Conservation (phyloP, 2,113 vertebrate genomes). For the Oreocharis arfaki region DNA sequence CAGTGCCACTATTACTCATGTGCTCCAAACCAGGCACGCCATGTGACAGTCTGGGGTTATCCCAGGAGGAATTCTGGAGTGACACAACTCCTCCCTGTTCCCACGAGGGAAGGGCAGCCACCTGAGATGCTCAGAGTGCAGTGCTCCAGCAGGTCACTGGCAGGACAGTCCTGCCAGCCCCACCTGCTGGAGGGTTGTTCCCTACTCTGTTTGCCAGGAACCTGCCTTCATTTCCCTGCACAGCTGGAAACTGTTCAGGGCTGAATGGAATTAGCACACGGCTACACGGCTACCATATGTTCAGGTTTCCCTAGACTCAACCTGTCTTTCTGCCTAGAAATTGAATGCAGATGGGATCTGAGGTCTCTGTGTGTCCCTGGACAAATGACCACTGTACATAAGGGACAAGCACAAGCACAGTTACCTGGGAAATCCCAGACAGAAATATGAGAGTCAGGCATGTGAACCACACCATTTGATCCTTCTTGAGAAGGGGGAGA, state of each 20-base stretch:
- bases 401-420: neutral
- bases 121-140: neutral
- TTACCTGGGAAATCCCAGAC: neutral
- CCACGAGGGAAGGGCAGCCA: neutral
- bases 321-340: neutral
- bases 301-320: neutral
- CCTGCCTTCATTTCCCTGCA: constrained; percentile 21
- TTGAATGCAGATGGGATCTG: neutral
- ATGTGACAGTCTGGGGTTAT: neutral
- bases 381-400: neutral
- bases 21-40: neutral
- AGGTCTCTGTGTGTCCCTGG: neutral
- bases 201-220: neutral
- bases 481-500: neutral
- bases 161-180: constrained; percentile 23
- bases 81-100: neutral
- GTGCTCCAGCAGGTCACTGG: neutral
- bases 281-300: constrained; percentile 14
- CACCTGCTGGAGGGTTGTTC: constrained; percentile 11
- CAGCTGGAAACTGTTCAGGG: constrained; percentile 37
- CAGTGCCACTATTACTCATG: neutral
- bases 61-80: neutral
- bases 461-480: neutral
- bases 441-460: neutral
- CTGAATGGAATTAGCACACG: constrained; percentile 11